These are phyloP conservation scores for Silurus aristotelis DNA, from an alignment of 2,797 vertebrate species.

Conservation along the genomic window DNA sequence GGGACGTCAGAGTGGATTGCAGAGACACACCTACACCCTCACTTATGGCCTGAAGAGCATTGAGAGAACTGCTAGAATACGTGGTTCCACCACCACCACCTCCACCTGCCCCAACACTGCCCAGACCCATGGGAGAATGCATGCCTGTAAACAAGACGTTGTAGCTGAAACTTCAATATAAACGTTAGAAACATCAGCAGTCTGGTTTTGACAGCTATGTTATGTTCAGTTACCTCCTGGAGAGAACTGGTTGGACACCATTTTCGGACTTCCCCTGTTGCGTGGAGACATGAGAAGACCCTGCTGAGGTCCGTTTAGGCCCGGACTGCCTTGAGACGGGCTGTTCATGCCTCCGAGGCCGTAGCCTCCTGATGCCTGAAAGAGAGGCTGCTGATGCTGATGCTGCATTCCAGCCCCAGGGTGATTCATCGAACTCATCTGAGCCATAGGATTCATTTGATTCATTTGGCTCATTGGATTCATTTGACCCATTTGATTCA, in stretches of 20 bases:
- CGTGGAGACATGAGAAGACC: slow-evolving; percentile 90
- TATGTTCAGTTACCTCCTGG: slow-evolving; percentile 83
- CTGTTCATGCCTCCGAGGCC: slow-evolving; percentile 85
- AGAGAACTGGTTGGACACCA: slow-evolving; percentile 90
- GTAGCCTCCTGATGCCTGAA: slow-evolving; percentile 80
- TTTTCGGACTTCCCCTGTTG: slow-evolving; percentile 91
- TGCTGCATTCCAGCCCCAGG: slow-evolving; percentile 72
- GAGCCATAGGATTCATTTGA: slow-evolving; percentile 62
- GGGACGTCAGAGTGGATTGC: slow-evolving; percentile 88
- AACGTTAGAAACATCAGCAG: background rate
- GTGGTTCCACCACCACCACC: slow-evolving; percentile 71
- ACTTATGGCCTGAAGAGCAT: slow-evolving; percentile 97
- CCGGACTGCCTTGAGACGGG: slow-evolving; percentile 87
- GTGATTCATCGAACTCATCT: slow-evolving; percentile 69
- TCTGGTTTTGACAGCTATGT: background rate
- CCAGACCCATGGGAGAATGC: slow-evolving; percentile 89
- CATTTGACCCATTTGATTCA: slow-evolving; percentile 67
- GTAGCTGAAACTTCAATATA: background rate
- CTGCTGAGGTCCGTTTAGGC: slow-evolving; percentile 82
- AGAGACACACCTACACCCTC: slow-evolving; percentile 94
- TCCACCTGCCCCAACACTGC: slow-evolving; percentile 67
- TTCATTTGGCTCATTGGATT: slow-evolving; percentile 63
- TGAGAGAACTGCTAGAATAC: slow-evolving; percentile 96
- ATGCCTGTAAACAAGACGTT: slow-evolving; percentile 72
- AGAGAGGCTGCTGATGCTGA: slow-evolving; percentile 73